Base-by-base conservation (phyloP, 2,113 vertebrate genomes). In the Ctenodactylus gundi region DNA sequence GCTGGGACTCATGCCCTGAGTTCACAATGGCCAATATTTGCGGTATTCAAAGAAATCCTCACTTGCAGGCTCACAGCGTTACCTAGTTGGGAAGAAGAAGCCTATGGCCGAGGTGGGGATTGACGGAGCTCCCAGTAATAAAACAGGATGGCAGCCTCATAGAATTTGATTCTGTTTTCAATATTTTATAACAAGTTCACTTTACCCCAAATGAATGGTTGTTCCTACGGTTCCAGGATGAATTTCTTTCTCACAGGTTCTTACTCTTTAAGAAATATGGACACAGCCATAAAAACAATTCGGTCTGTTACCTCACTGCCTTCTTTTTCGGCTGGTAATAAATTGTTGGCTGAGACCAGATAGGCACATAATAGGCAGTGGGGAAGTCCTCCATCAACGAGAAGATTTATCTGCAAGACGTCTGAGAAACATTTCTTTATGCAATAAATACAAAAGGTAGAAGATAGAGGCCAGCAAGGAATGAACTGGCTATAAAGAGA, bases 221-320 rank as follows among this genome's bases (percentile, higher is more conserved):
- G 53, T 65, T 87, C 68, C 70, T 95, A 85, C 95, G 92, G 96
- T 95, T 96, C 91, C 70, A 94, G 93, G 93, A 96, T 94, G 87
- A 97, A 98, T 97, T 98, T 97, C 95, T 97, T 96, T 95, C 92
- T 90, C 96, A 97, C 97, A 96, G 13, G 29, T 96, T 97, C 94
- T 97, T 88, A 88, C 9, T 96, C 91, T 62, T 97, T 97, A 97
- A 98, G 96, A 97, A 94, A 96, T 96, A 96, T 68, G 93, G 93
- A 89, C 92, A 95, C 17, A 55, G 88, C 77, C 51, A 86, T 95
- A 96, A 97, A 98, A 98, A 97, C 97, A 96, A 98, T 95, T 98
- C 97, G 93, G 65, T 98, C 97, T 98, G 97, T 88, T 88, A 87
- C 89, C 88, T 96, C 97, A 82, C 94, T 98, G 95, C 97, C 94